Evolutionary conservation across 1,140 invertebrate genomes (phyloP), one percentile per base, ranked within the genome.

Genomic region (Drosophila pallidifrons): DNA sequence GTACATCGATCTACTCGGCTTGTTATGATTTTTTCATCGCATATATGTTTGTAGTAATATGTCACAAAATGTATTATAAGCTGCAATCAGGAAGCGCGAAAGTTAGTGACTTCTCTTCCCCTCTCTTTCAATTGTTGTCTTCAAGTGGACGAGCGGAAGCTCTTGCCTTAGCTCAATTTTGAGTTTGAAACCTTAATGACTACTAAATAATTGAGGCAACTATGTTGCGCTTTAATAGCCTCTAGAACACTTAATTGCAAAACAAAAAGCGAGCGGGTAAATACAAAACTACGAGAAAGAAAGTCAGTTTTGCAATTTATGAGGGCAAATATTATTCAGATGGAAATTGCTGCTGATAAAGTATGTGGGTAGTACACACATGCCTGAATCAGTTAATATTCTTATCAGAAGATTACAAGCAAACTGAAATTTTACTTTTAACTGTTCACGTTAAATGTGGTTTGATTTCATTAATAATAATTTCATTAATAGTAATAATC

Each of bases 131-230:
- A 54, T 32, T 54, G 30, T 35, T 52, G 49, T 52, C 49, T 32
- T 11, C 49, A 16, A 63, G 45, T 20, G 35, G 16, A n/a, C 16
- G 11, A 1, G 35, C 78, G 82, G 82, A 86, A 66, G 78, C 64
- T 69, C 11, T 28, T 41, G 46, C 16, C n/a, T 11, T 5, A 47
- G 28, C 25, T 61, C 38, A 38, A 70, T 6, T 38, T 54, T 57
- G n/a, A 46, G 28, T 28, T 41, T 52, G 10, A 55, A 60, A 46
- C 30, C 49, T 25, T 70, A 70, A 63, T 38, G 68, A 20, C 57
- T 38, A 61, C 49, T 60, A 65, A 52, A 64, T 82, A 87, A 82
- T 82, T 86, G 67, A 82, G 79, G 71, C 60, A 82, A 75, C 73
- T 49, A 32, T 68, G 47, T 67, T 71, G 32, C 43, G 49, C 46